Evolutionary conservation across 2,888 invertebrate genomes (phyloP).

Genomic region (Drosophila mercatorum): DNA sequence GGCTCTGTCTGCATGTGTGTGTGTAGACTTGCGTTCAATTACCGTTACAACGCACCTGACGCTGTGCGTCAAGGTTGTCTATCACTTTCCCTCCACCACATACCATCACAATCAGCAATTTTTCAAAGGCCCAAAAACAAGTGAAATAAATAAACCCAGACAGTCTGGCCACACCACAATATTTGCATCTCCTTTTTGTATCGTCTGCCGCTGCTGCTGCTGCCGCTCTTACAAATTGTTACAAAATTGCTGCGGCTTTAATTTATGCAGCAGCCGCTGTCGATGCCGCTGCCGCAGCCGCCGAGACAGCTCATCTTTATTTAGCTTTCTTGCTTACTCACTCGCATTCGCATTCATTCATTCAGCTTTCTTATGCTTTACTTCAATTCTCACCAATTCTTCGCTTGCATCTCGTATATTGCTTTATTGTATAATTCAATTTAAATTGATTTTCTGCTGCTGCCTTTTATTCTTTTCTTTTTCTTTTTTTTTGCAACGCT

Average conservation of each 20-base stretch:
- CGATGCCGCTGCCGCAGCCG: slow-evolving; percentile 5
- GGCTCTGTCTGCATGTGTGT: not conserved
- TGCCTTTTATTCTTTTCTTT: slow-evolving; percentile 11
- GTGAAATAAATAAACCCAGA: slow-evolving; percentile 18
- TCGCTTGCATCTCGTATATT: slow-evolving; percentile 44
- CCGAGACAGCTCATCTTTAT: slow-evolving; percentile 65
- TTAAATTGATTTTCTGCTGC: slow-evolving; percentile 69
- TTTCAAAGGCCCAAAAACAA: slow-evolving; percentile 41
- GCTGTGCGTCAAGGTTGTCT: slow-evolving; percentile 47
- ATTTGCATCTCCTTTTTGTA: slow-evolving; percentile 51
- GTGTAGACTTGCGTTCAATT: slow-evolving; percentile 23
- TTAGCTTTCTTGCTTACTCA: slow-evolving; percentile 61
- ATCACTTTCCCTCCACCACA: slow-evolving; percentile 2
- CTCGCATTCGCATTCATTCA: slow-evolving; percentile 42
- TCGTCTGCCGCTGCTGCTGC: slow-evolving; percentile 1
- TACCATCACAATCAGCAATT: slow-evolving; percentile 19
- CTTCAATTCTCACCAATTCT: slow-evolving; percentile 50
- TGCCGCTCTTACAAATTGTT: slow-evolving; percentile 58
- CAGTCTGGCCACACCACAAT: slow-evolving; percentile 41
- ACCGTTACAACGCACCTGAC: slow-evolving; percentile 54
- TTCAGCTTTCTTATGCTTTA: slow-evolving; percentile 31
- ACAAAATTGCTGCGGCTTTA: slow-evolving; percentile 64
- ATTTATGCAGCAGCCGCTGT: slow-evolving; percentile 56
- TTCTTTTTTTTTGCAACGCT: slow-evolving; percentile 28
- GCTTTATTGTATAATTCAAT: slow-evolving; percentile 69